A percentile compares a stretch with the other conserved stretches of the same genome.
Conservation (phyloP, 2,113 vertebrate genomes). For the Centropus bengalensis region DNA sequence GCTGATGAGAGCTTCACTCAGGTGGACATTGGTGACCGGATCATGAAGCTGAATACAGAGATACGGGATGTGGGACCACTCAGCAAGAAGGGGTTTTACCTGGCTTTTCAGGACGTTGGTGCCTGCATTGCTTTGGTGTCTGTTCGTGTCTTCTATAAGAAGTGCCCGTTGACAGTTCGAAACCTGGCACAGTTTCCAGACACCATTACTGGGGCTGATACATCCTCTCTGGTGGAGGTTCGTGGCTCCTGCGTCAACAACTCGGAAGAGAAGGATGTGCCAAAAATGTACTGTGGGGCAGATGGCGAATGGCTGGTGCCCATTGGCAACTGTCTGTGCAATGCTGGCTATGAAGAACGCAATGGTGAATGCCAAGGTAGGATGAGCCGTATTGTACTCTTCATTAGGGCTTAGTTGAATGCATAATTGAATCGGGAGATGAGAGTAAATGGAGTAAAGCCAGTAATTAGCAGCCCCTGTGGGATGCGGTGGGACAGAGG, state of each 20-base stretch:
- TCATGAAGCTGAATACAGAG: constrained; percentile 98
- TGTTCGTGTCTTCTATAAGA: constrained; percentile 96
- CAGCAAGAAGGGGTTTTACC: constrained; percentile 92
- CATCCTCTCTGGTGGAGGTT: constrained; percentile 96
- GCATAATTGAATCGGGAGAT: constrained; percentile 81
- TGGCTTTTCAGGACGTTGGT: constrained; percentile 98
- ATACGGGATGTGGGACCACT: constrained; percentile 91
- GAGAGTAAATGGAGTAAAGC: constrained; percentile 81
- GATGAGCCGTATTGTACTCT: constrained; percentile 68
- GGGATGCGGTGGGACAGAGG: constrained; percentile 79
- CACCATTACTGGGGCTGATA: constrained; percentile 94
- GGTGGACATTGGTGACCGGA: constrained; percentile 96
- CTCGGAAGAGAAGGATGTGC: constrained; percentile 96
- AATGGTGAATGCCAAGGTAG: constrained; percentile 95
- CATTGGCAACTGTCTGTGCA: constrained; percentile 97
- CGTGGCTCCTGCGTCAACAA: constrained; percentile 97
- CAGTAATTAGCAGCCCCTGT: constrained; percentile 84
- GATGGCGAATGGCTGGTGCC: constrained; percentile 99
- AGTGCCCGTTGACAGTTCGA: constrained; percentile 91
- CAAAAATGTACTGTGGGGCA: constrained; percentile 99
- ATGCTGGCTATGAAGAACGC: constrained; percentile 93
- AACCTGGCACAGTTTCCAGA: constrained; percentile 97
- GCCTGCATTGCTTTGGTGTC: constrained; percentile 97
- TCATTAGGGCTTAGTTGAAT: constrained; percentile 64
- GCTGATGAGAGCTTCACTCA: constrained; percentile 99